phyloP scores from a whole-genome alignment of 2,113 vertebrate species.

The Origma solitaria region DNA sequence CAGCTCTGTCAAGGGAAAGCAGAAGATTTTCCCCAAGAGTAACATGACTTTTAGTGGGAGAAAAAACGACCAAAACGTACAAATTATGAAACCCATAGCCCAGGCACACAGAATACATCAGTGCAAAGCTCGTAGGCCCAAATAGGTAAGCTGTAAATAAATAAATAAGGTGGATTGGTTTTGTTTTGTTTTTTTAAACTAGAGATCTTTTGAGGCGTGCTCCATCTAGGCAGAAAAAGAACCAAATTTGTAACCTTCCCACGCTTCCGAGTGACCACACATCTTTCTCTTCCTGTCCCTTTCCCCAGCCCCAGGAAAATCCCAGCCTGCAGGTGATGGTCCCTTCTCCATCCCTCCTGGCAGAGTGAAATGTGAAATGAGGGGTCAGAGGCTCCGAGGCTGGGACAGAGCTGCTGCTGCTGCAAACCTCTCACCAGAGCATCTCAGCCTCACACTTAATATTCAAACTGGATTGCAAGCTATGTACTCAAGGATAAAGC shows the following conservation, averaged over 20 bases:
- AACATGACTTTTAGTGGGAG: background rate
- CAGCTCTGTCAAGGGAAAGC: background rate
- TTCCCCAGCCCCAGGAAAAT: background rate
- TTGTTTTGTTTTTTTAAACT: background rate
- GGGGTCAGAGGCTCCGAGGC: constrained; percentile 29
- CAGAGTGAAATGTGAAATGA: too few relatives aligned
- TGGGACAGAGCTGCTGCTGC: background rate
- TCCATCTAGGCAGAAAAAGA: background rate
- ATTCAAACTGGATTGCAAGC: constrained; percentile 62
- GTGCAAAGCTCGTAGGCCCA: background rate
- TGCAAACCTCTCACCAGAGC: constrained; percentile 46
- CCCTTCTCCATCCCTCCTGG: background rate
- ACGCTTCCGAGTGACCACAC: background rate
- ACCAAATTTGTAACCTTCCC: background rate
- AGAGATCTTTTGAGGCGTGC: background rate
- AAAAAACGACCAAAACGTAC: background rate
- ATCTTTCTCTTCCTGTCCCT: background rate
- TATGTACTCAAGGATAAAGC: constrained; percentile 65
- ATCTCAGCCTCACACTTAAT: constrained; percentile 67
- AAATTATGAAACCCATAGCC: background rate
- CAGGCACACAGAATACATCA: background rate
- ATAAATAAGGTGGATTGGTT: background rate
- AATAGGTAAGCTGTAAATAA: background rate
- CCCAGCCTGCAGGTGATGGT: background rate
- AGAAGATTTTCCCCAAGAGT: background rate